Evolutionary conservation across 2,888 invertebrate genomes (phyloP), one percentile per base, ranked within the genome.

Genomic region (Athalia cordata): DNA sequence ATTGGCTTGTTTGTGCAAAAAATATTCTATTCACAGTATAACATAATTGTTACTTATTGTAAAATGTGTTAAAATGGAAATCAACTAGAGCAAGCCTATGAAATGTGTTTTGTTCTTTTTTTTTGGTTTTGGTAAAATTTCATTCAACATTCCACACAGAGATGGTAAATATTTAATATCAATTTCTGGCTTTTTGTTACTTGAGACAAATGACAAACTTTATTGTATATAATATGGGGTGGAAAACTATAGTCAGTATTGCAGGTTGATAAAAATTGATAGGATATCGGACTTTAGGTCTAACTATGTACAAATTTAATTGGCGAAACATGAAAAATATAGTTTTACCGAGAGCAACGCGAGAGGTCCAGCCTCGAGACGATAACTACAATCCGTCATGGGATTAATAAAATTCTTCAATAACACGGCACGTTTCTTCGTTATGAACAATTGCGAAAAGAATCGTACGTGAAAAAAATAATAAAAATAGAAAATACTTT

Each of bases 331-430:
- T 70, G 66, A 66, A 11, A 75, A 75, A 50, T 43, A 45, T 49
- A 15, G 50, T 52, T 62, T 43, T 43, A 75, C 50, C 50, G 45
- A 75, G 62, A 61, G 75, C 75, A 15, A 61, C 62, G 57, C 65
- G 11, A 59, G 55, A 78, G 78, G 78, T n/a, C 78, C 78, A 78
- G 72, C 74, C 78, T 72, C 78, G 57, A 77, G 76, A 64, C 79
- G 79, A 29, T 29, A 29, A 80, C 77, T 78, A 85, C 81, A 82
- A 85, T 86, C 83, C 84, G 84, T 86, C 86, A 86, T 86, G 83
- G 84, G 84, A 86, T 82, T 81, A 83, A 84, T 82, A 52, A 64
- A 64, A 75, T 5, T 61, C 45, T 72, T 57, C 11, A 15, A 72
- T 59, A 72, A 72, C 7, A 72, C 59, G 59, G 59, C 59, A 15